Evolutionary conservation across 2,888 invertebrate species (phyloP), one percentile per base, ranked within the genome.

Genomic region (Prosopocoilus inquinatus): DNA sequence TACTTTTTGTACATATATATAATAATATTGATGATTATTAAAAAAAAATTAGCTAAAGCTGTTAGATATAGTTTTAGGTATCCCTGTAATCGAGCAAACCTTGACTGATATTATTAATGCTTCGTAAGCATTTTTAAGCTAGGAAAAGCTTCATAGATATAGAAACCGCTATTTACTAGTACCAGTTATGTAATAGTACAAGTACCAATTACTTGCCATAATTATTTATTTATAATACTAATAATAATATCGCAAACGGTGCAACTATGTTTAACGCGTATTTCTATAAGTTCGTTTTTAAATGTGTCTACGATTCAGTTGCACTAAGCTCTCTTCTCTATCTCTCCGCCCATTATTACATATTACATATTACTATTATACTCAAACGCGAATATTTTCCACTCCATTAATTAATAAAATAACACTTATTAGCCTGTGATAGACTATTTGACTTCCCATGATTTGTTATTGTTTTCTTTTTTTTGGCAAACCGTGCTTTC

Each of bases 361-460:
- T 44, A 9, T 20, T 28, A 28, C 20, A n/a, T n/a, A 34, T 47
- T 12, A 47, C 34, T 47, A 33, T 47, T 57, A 49, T 53, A 50
- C 53, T 28, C 35, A 28, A 28, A 43, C 50, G 51, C 52, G 57
- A 57, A 61, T 57, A 55, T 55, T 59, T 55, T 43, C 13, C 39
- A 45, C 52, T 47, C 47, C 55, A 45, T 55, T 50, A 52, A 28
- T 2, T 28, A 28, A 28, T 58, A 51, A 45, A 66, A 64, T 71
- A 70, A 71, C 72, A 71, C 71, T 72, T 70, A 70, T 70, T 72
- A 73, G 73, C 74, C 75, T 76, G 75, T 76, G 76, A 76, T 76
- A 76, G 72, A 72, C 67, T 45, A 50, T 45, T 50, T 46, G 45
- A 43, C 28, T 43, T 48, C 44, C 49, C 49, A 50, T 44, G 20